These are phyloP conservation scores for Diplosoma virens DNA, from an alignment of 23 tunicate genomes.

Conservation along the genomic window DNA sequence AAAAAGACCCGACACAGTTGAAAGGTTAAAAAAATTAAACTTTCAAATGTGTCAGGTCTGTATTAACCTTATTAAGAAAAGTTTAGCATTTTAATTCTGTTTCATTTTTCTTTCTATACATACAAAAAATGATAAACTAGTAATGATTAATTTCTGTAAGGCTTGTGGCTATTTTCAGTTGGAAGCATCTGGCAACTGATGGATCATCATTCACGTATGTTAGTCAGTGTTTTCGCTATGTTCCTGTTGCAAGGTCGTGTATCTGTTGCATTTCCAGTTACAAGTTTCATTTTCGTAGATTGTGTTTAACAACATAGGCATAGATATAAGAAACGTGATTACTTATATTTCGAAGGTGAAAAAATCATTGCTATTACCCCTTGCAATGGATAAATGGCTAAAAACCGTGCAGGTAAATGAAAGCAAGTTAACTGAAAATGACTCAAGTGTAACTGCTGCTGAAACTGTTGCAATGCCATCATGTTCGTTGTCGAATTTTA, in stretches of 20 bases:
- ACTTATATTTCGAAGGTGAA: slow-evolving; percentile 12
- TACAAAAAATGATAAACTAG: slow-evolving; percentile 5
- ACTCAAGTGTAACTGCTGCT: slow-evolving; percentile 21
- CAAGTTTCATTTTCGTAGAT: slow-evolving; percentile 30
- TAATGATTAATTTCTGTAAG: slow-evolving; percentile 13
- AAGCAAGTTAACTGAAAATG: slow-evolving; percentile 24
- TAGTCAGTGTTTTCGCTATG: slow-evolving; percentile 29
- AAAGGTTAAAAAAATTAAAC: not conserved
- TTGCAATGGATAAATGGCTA: slow-evolving; percentile 23
- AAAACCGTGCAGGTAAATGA: slow-evolving; percentile 22
- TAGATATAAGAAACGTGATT: slow-evolving; percentile 25
- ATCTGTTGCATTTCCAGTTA: slow-evolving; percentile 21
- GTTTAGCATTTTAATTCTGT: slow-evolving; percentile 10
- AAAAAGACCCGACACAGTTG: no score
- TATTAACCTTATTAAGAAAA: not conserved
- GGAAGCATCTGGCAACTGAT: slow-evolving; percentile 28
- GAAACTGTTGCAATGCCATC: slow-evolving; percentile 1
- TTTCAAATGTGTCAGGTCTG: not conserved
- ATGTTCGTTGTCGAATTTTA: slow-evolving; percentile 25
- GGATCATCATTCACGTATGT: slow-evolving; percentile 27
- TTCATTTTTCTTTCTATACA: slow-evolving; percentile 12
- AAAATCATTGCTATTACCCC: slow-evolving; percentile 19
- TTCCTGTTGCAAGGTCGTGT: slow-evolving; percentile 27
- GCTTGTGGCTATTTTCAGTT: slow-evolving; percentile 26
- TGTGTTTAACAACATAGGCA: slow-evolving; percentile 24